These are phyloP conservation scores for Drosophila siamana DNA, from an alignment of 2,888 invertebrate species.

Conservation along the genomic window DNA sequence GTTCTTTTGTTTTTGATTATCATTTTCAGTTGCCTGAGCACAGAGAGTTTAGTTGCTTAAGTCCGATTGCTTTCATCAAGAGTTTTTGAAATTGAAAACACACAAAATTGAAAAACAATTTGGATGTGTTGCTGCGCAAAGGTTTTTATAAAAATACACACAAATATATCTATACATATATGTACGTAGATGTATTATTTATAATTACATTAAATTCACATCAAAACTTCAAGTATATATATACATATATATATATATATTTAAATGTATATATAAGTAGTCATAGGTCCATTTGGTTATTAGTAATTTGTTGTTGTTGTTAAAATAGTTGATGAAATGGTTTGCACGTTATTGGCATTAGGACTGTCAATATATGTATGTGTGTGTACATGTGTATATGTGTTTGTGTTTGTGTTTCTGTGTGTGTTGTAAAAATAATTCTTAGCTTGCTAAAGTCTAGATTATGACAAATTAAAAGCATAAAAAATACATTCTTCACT, in stretches of 20 bases:
- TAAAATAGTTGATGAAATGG: conserved; percentile 35
- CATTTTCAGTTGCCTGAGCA: conserved; percentile 66
- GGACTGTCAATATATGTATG: conserved; percentile 46
- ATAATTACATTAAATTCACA: conserved; percentile 51
- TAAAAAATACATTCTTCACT: conserved; percentile 73
- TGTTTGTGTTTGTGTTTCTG: conserved; percentile 15
- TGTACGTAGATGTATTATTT: conserved; percentile 28
- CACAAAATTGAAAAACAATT: conserved; percentile 5
- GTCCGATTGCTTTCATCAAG: conserved; percentile 12
- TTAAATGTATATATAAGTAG: conserved; percentile 41
- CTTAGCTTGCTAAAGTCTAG: conserved; percentile 40
- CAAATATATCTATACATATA: conserved; percentile 1
- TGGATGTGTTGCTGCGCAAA: background rate
- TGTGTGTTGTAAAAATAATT: conserved; percentile 35
- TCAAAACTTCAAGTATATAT: conserved; percentile 49
- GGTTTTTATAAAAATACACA: conserved; percentile 14
- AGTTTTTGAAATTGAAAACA: conserved; percentile 20
- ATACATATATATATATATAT: conserved; percentile 19
- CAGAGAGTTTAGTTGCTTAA: conserved; percentile 35
- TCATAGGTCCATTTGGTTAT: conserved; percentile 61
- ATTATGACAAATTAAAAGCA: conserved; percentile 64
- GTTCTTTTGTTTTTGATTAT: conserved; percentile 56
- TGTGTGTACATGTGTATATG: conserved; percentile 4
- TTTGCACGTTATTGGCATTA: conserved; percentile 47
- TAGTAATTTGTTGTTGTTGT: conserved; percentile 21